Conservation (phyloP, 2,888 invertebrate species). For the Callimorpha dominula region DNA sequence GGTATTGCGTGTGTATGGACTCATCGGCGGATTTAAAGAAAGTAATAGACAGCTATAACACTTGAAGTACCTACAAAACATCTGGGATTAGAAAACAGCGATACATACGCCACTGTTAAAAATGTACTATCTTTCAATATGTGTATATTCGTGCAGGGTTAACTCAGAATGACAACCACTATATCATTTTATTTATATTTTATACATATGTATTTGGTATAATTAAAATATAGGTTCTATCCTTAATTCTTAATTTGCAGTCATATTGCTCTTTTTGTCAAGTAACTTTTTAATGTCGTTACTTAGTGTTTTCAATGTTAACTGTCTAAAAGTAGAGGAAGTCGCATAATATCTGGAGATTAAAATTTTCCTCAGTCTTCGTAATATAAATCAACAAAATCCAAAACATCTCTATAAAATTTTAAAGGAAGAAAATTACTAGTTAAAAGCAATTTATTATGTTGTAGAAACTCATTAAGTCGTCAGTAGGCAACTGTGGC, state of each 20-base stretch:
- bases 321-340: not conserved
- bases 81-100: not conserved
- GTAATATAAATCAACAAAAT: not conserved
- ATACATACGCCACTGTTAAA: too few species aligned
- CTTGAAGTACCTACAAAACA: not conserved
- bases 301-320: too few species aligned
- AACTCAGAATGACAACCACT: too few species aligned
- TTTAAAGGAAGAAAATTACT: not conserved
- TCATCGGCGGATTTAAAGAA: conserved; percentile 24
- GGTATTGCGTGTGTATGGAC: conserved; percentile 41
- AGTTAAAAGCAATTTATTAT: conserved; percentile 48
- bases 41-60: not conserved
- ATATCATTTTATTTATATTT: too few species aligned
- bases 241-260: not conserved
- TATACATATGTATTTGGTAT: not conserved
- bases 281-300: not conserved
- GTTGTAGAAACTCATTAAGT: conserved; percentile 64
- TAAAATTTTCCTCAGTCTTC: not conserved
- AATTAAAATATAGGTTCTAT: not conserved
- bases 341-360: not conserved
- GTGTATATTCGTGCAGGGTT: too few species aligned
- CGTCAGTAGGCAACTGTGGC: conserved; percentile 49
- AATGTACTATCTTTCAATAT: too few species aligned
- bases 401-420: not conserved
- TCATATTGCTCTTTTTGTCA: too few species aligned